phyloP scores from a whole-genome alignment of 2,797 vertebrate species.

The Peromyscus nudipes region DNA sequence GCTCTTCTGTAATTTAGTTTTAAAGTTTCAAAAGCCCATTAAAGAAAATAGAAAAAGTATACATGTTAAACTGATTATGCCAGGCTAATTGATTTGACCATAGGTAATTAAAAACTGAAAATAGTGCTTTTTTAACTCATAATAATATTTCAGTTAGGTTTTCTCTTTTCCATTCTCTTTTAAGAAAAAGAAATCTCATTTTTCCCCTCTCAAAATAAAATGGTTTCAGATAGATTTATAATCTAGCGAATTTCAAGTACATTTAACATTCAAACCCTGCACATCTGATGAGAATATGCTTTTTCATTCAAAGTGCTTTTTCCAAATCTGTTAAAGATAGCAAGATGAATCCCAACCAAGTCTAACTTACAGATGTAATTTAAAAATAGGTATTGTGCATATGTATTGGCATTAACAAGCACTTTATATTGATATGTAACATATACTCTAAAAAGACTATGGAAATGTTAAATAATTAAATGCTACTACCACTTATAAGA shows the following conservation, averaged over 20 bases:
- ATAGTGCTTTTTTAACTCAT: slow-evolving; percentile 57
- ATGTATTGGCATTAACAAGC: slow-evolving; percentile 8
- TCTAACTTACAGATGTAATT: not conserved
- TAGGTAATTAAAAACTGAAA: slow-evolving; percentile 63
- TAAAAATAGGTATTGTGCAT: slow-evolving; percentile 47
- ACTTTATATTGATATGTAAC: slow-evolving; percentile 34
- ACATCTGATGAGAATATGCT: slow-evolving; percentile 24
- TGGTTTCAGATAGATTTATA: slow-evolving; percentile 8
- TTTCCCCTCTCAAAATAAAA: slow-evolving; percentile 8
- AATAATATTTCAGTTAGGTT: slow-evolving; percentile 56
- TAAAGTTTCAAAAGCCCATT: slow-evolving; percentile 35
- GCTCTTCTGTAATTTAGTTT: slow-evolving; percentile 57
- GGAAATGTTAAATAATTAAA: slow-evolving; percentile 33
- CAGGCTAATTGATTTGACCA: slow-evolving; percentile 31
- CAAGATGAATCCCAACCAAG: not conserved
- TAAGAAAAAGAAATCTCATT: slow-evolving; percentile 44
- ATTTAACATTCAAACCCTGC: slow-evolving; percentile 53
- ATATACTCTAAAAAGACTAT: not conserved
- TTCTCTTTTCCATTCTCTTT: slow-evolving; percentile 54
- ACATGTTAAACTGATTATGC: slow-evolving; percentile 59
- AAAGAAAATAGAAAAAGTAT: slow-evolving; percentile 43
- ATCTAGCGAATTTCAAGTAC: slow-evolving; percentile 35
- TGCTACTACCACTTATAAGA: not conserved
- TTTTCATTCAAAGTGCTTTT: slow-evolving; percentile 1
- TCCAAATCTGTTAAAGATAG: slow-evolving; percentile 22